Evolutionary conservation across 2,113 vertebrate species (phyloP).

Genomic region (Platanista minor): DNA sequence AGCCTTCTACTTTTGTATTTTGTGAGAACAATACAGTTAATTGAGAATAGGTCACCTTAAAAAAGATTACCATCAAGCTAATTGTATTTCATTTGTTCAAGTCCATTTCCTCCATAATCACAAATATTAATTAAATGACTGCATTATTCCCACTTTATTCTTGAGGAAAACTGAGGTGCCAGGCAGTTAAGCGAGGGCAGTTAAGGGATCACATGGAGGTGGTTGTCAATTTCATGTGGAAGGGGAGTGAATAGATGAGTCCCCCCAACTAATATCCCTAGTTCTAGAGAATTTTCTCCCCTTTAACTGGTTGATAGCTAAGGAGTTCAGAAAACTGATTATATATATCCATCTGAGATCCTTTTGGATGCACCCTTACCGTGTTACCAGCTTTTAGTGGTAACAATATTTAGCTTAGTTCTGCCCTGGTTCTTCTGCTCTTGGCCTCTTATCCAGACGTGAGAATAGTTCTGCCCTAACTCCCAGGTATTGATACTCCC

Average conservation of each 20-base stretch:
- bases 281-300: neutral
- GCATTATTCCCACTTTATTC: neutral
- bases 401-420: neutral
- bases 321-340: neutral
- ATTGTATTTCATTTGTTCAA: neutral
- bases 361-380: rapidly evolving
- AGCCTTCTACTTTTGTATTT: neutral
- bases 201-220: neutral
- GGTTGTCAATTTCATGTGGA: neutral
- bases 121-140: neutral
- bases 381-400: neutral
- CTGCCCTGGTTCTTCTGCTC: neutral
- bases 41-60: slow-evolving; percentile 6
- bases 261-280: neutral
- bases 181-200: neutral
- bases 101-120: neutral
- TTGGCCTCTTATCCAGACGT: neutral
- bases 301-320: neutral
- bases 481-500: neutral
- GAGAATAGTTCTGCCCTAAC: neutral
- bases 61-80: neutral
- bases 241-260: neutral
- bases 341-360: neutral
- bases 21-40: neutral
- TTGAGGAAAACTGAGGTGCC: neutral